Percentiles rank a stretch among this genome's conserved stretches.
Conservation (phyloP, 2,113 vertebrate genomes). For the Sceloporus tristichus region DNA sequence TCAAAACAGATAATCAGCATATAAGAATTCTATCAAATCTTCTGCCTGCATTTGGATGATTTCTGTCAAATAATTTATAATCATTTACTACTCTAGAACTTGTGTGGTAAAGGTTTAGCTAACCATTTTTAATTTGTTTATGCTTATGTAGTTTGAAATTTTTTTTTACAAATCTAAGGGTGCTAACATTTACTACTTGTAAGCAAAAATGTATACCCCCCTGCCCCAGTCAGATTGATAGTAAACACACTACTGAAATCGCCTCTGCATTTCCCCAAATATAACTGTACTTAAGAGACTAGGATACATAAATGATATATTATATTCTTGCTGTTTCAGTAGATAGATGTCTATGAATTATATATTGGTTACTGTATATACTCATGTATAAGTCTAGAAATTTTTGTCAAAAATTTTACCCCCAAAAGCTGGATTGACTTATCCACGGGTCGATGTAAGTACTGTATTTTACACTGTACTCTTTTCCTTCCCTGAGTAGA, state of each 20-base stretch:
- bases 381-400: too few relatives aligned
- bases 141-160: constrained; percentile 52
- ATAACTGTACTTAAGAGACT: constrained; percentile 34
- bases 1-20: constrained; percentile 83
- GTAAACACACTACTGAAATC: constrained; percentile 41
- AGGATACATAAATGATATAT: constrained; percentile 24
- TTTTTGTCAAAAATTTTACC: too few relatives aligned
- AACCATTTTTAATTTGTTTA: constrained; percentile 58
- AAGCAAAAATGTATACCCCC: constrained; percentile 56
- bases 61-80: constrained; percentile 79
- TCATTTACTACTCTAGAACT: constrained; percentile 68
- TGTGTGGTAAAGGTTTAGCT: constrained; percentile 61
- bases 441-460: too few relatives aligned
- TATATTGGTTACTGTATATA: too few relatives aligned
- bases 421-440: too few relatives aligned
- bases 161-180: constrained; percentile 49
- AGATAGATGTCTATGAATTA: neutral
- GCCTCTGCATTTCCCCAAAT: constrained; percentile 21
- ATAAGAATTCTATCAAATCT: constrained; percentile 89
- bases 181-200: constrained; percentile 38
- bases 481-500: too few relatives aligned
- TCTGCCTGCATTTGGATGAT: constrained; percentile 71
- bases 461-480: too few relatives aligned
- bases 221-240: constrained; percentile 50
- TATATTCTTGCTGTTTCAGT: constrained; percentile 24